These are phyloP conservation scores for Philotrypesis tridentata DNA, from an alignment of 1,140 invertebrate genomes.

Conservation along the genomic window DNA sequence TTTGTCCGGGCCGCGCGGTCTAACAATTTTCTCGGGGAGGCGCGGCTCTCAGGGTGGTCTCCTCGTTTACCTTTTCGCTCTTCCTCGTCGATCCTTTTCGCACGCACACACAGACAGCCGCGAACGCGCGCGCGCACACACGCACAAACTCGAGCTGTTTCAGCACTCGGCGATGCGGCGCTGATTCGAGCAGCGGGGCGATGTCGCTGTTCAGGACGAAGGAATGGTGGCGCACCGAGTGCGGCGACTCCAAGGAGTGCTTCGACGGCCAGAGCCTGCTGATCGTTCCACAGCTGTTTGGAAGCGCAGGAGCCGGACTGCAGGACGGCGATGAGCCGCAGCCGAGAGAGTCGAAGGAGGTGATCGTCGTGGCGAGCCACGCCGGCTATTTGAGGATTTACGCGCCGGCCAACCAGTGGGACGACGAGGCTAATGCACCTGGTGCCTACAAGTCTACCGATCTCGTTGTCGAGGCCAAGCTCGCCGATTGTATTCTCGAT, in stretches of 20 bases:
- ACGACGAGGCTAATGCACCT: constrained; percentile 67
- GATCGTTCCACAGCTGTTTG: neutral
- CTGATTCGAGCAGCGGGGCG: neutral
- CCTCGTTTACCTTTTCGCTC: constrained; percentile 10
- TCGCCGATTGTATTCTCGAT: constrained; percentile 82
- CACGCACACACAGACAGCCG: neutral
- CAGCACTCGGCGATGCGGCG: neutral
- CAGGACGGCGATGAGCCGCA: constrained; percentile 72
- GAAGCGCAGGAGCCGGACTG: neutral
- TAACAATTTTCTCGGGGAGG: constrained; percentile 44
- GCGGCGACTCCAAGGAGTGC: constrained; percentile 79
- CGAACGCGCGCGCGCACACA: neutral
- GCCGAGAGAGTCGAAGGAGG: constrained; percentile 73
- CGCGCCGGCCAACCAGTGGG: constrained; percentile 74
- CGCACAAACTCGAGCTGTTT: neutral
- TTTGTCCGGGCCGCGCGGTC: neutral
- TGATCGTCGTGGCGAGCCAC: constrained; percentile 82
- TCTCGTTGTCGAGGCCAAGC: constrained; percentile 81
- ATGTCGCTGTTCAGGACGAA: constrained; percentile 89
- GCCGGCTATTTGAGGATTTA: constrained; percentile 82
- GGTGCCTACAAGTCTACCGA: constrained; percentile 78
- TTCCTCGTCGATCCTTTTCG: neutral
- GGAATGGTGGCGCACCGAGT: constrained; percentile 83
- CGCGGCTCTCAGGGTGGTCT: constrained; percentile 41
- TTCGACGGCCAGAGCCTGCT: constrained; percentile 78